Evolutionary conservation across 2,113 vertebrate species (phyloP).

Genomic region (Centropus bengalensis): DNA sequence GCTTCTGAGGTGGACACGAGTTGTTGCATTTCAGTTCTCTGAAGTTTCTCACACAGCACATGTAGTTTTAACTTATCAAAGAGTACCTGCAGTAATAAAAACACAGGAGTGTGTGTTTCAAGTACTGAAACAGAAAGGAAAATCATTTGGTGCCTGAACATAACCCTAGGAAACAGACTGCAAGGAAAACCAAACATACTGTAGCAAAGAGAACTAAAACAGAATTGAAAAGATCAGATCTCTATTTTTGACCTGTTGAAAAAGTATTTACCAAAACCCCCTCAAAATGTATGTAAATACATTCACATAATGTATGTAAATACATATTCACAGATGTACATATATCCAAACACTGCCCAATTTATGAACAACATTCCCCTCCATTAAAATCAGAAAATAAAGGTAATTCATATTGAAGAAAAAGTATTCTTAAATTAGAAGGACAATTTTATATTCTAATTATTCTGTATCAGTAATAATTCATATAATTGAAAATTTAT

Average conservation of each 20-base stretch:
- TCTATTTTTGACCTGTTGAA: background rate
- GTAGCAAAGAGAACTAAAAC: background rate
- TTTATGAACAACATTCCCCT: background rate
- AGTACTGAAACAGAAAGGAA: background rate
- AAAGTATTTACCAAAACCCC: background rate
- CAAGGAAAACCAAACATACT: background rate
- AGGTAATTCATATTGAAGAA: background rate
- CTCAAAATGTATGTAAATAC: background rate
- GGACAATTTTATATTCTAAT: background rate
- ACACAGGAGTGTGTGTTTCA: background rate
- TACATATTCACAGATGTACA: background rate
- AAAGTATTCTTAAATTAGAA: background rate
- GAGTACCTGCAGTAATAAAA: conserved; percentile 78
- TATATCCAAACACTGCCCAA: background rate
- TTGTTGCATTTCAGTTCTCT: conserved; percentile 79
- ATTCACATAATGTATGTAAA: background rate
- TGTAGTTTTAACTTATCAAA: conserved; percentile 90
- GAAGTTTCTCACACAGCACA: conserved; percentile 78
- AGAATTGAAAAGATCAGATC: background rate
- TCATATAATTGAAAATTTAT: background rate
- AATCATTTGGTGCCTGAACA: background rate
- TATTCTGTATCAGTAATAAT: background rate
- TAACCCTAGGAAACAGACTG: background rate
- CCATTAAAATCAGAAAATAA: background rate
- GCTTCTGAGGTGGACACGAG: conserved; percentile 88